These are phyloP conservation scores for Tamias sibiricus DNA, from an alignment of 2,113 vertebrate species.

Conservation along the genomic window DNA sequence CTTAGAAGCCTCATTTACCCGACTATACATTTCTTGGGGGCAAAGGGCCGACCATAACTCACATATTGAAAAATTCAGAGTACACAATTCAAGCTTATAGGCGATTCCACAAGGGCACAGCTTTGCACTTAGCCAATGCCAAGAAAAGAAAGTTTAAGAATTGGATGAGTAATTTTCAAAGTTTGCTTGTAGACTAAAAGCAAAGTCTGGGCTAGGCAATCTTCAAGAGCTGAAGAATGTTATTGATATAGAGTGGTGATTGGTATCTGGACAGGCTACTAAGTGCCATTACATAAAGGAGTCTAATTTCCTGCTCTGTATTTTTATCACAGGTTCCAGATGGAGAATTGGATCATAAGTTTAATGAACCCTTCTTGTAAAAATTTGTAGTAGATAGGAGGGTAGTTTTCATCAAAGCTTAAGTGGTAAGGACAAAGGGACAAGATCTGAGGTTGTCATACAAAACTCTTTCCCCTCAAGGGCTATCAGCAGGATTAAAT, in stretches of 20 bases:
- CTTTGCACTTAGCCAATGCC: constrained; percentile 14
- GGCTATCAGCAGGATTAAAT: constrained; percentile 70
- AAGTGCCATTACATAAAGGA: constrained; percentile 70
- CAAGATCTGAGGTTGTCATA: constrained; percentile 77
- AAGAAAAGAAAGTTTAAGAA: constrained; percentile 48
- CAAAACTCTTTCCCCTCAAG: constrained; percentile 69
- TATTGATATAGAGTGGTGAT: constrained; percentile 48
- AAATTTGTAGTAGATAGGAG: constrained; percentile 67
- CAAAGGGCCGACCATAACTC: background rate
- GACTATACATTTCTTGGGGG: background rate
- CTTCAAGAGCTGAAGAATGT: constrained; percentile 48
- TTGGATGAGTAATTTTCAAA: constrained; percentile 47
- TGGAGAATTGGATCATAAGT: constrained; percentile 68
- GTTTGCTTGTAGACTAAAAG: constrained; percentile 59
- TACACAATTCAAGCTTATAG: background rate
- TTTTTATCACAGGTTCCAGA: constrained; percentile 69
- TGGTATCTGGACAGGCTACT: constrained; percentile 46
- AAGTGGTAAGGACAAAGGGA: constrained; percentile 75
- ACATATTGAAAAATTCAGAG: constrained; percentile 31
- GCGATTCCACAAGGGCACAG: background rate
- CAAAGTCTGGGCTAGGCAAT: constrained; percentile 54
- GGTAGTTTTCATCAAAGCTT: constrained; percentile 75
- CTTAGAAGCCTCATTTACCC: constrained; percentile 16
- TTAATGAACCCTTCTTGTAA: constrained; percentile 76
- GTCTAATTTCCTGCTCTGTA: constrained; percentile 73